These are phyloP conservation scores for Actinemys pallida DNA, from an alignment of 2,113 vertebrate genomes.

Conservation along the genomic window DNA sequence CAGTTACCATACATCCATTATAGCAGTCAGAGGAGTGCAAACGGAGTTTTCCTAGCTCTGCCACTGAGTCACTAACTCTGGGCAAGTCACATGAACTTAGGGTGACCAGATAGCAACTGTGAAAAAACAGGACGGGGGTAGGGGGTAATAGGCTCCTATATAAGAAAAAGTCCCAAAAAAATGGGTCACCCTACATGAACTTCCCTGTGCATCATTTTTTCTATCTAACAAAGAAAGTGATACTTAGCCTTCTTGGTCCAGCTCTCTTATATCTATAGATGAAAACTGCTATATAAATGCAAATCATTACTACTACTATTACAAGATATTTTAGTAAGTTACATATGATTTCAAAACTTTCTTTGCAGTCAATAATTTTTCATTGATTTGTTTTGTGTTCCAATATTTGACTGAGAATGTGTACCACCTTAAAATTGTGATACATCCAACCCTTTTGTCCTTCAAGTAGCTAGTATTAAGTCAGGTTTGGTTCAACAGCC, in stretches of 20 bases:
- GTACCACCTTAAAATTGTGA: neutral
- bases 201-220: neutral
- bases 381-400: neutral
- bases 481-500: neutral
- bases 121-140: too few species aligned
- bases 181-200: neutral
- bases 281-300: neutral
- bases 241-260: neutral
- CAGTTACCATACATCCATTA: too few species aligned
- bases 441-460: neutral
- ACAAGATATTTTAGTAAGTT: neutral
- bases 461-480: neutral
- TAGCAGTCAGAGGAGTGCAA: too few species aligned
- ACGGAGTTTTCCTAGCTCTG: too few species aligned
- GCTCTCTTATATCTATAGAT: neutral
- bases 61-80: neutral
- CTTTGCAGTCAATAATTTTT: neutral
- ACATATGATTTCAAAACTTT: neutral
- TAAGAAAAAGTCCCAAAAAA: too few species aligned
- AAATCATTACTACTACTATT: neutral
- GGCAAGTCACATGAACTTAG: neutral
- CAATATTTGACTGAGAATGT: neutral
- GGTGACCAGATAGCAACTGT: too few species aligned
- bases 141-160: too few species aligned
- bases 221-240: neutral